Evolutionary conservation across 35 echinoderm and acorn worm genomes (phyloP), one percentile per base, ranked within the genome.

Genomic region (Chiridota heheva): DNA sequence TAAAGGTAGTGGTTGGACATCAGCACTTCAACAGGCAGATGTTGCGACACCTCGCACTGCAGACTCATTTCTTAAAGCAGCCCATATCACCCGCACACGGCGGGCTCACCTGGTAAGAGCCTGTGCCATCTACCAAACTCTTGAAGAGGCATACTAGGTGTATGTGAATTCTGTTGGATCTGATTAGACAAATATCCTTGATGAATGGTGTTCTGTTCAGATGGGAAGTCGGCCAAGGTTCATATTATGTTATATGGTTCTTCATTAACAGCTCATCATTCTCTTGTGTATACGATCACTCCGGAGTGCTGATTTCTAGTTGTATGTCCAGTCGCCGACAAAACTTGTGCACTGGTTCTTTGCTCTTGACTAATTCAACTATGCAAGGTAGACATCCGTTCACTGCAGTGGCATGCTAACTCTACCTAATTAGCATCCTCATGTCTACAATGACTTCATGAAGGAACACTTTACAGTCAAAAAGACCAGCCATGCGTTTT

Each of bases 401-500:
- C 41, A 32, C 27, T 12, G 17, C 27, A 72, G 12, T 41, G 32
- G 68, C 73, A 5, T 69, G 18, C 17, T 7, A n/a, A n/a, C n/a
- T n/a, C 44, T 78, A 7, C 20, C 15, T 32, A 17, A 40, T 7
- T 18, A 1, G 5, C 60, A 81, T 70, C 45, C 40, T 26, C 2
- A 18, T 80, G 41, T 80, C 10, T 66, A 20, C 10, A 17, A 7
- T 2, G 56, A 86, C 32, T 82, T 71, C n/a, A 27, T 56, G 40
- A 40, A 72, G 3, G 67, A 78, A 3, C 55, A 83, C 8, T 82
- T 82, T 46, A 48, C 51, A 2, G 62, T 74, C 12, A 67, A 80
- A 24, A 87, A 87, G 53, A 78, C 84, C 20, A 34, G 13, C 3
- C 39, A n/a, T 44, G 16, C 53, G 2, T 87, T 87, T 42, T 87